phyloP scores from a whole-genome alignment of 2,888 invertebrate genomes.

The Stenoptilia bipunctidactyla region DNA sequence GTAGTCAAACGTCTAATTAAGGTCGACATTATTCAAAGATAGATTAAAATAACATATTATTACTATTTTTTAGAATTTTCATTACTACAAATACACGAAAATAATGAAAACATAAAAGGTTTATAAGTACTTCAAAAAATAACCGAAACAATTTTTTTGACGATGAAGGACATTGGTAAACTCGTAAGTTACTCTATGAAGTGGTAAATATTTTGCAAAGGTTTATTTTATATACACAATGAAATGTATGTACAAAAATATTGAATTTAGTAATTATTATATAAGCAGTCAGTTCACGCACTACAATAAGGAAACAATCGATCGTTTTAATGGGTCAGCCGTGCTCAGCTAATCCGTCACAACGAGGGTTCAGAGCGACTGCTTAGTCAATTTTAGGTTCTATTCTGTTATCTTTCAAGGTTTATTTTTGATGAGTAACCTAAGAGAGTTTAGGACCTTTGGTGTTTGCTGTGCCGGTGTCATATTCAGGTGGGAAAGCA shows the following conservation, averaged over 20 bases:
- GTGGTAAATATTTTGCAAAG: no score
- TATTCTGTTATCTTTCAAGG: conserved; percentile 33
- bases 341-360: conserved; percentile 59
- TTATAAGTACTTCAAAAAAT: no score
- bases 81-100: no score
- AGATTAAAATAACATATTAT: no score
- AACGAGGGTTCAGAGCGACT: conserved; percentile 34
- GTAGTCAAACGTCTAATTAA: conserved; percentile 2
- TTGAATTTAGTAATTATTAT: conserved; percentile 43
- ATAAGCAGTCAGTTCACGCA: conserved; percentile 35
- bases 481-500: conserved; percentile 69
- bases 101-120: no score
- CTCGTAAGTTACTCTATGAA: no score
- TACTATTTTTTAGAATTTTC: no score
- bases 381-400: conserved; percentile 38
- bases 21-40: no score
- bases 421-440: conserved; percentile 27
- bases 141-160: no score
- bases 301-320: conserved; percentile 68
- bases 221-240: no score
- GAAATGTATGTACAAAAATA: conserved; percentile 18
- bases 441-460: conserved; percentile 35
- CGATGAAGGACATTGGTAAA: no score
- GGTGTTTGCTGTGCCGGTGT: conserved; percentile 37
- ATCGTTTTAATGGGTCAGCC: conserved; percentile 70